A percentile compares a stretch with the other conserved stretches of the same genome.
These are phyloP conservation scores for Streptopelia turtur DNA, from an alignment of 2,797 vertebrate genomes.

Conservation along the genomic window DNA sequence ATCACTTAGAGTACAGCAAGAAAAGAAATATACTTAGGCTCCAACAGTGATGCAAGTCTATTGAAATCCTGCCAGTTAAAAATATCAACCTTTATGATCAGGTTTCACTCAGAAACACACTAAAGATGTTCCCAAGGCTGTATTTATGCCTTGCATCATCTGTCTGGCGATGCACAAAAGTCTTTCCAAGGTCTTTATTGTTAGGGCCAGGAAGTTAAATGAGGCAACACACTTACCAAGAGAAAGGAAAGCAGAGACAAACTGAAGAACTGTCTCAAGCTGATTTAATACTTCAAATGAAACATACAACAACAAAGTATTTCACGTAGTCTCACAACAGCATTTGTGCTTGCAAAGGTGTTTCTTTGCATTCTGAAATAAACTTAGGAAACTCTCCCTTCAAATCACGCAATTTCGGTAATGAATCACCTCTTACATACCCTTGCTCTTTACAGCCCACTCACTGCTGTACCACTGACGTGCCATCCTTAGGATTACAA, in stretches of 20 bases:
- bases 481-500: conserved; percentile 23
- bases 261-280: conserved; percentile 32
- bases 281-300: conserved; percentile 21
- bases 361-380: neutral
- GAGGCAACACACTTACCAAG: conserved; percentile 66
- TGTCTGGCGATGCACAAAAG: conserved; percentile 82
- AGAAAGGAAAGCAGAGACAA: conserved; percentile 23
- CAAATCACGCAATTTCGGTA: neutral
- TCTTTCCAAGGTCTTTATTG: conserved; percentile 74
- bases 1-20: conserved; percentile 58
- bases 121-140: conserved; percentile 77
- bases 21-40: neutral
- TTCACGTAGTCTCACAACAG: conserved; percentile 9
- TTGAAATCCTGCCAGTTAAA: conserved; percentile 79
- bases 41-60: conserved; percentile 59
- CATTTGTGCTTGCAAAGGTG: neutral
- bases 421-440: neutral
- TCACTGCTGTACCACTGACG: conserved; percentile 15
- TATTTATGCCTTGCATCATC: conserved; percentile 77
- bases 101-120: conserved; percentile 75
- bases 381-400: neutral
- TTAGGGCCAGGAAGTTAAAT: conserved; percentile 76
- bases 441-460: conserved; percentile 40
- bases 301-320: conserved; percentile 7
- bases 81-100: conserved; percentile 76